These are phyloP conservation scores for Syrista parreyssii DNA, from an alignment of 2,888 invertebrate species.

Conservation along the genomic window DNA sequence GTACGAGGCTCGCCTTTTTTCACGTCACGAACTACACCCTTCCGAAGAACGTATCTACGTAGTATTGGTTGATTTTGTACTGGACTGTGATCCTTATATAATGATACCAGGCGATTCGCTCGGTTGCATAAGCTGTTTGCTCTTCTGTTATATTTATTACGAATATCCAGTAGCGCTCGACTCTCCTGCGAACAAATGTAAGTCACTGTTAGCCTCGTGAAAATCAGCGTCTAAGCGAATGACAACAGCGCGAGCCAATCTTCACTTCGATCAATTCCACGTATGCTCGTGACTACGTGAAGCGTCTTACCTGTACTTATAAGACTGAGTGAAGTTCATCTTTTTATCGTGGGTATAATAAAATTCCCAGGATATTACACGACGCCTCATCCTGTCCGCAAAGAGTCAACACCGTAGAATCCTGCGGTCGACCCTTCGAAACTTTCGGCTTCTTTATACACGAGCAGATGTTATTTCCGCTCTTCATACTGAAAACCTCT, in stretches of 20 bases:
- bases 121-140: constrained; percentile 51
- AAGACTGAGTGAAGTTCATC: not conserved
- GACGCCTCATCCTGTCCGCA: not conserved
- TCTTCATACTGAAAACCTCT: constrained; percentile 17
- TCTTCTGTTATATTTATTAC: constrained; percentile 29
- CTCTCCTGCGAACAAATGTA: not conserved
- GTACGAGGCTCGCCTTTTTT: not conserved
- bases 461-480: constrained; percentile 55
- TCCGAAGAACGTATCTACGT: not conserved
- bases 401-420: not conserved
- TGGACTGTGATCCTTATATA: constrained; percentile 41
- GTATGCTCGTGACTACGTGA: not conserved
- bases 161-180: not conserved
- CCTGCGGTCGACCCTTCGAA: constrained; percentile 6
- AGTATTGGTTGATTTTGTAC: constrained; percentile 36
- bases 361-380: not conserved
- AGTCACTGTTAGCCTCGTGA: not conserved
- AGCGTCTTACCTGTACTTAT: not conserved
- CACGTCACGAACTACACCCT: not conserved
- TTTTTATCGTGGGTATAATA: not conserved
- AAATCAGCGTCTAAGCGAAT: not conserved
- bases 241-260: not conserved
- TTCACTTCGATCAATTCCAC: not conserved
- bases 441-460: constrained; percentile 23
- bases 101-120: constrained; percentile 33